A percentile compares a stretch with the other conserved stretches of the same genome.
These are phyloP conservation scores for Dione juno DNA, from an alignment of 2,888 invertebrate genomes.

Conservation along the genomic window DNA sequence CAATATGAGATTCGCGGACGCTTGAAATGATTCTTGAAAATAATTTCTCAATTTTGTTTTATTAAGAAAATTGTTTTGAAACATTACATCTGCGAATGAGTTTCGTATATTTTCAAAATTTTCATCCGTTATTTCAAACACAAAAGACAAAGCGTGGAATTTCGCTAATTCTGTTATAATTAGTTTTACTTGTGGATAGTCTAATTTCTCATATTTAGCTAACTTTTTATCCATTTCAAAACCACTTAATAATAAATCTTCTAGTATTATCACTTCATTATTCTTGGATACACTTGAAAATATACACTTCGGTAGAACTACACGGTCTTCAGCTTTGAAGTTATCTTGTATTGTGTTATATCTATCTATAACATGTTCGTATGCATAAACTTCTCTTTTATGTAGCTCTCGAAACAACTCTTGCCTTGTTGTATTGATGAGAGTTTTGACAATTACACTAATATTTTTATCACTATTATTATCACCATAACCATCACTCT, in stretches of 20 bases:
- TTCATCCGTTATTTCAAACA: slow-evolving; percentile 56
- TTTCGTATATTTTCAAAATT: slow-evolving; percentile 52
- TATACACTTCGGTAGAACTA: slow-evolving; percentile 63
- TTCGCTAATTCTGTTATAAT: slow-evolving; percentile 67
- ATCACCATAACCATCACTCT: slow-evolving; percentile 50
- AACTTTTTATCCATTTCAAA: slow-evolving; percentile 60
- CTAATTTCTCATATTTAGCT: slow-evolving; percentile 56
- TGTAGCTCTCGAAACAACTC: slow-evolving; percentile 71
- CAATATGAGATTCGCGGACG: slow-evolving; percentile 59
- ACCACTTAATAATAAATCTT: slow-evolving; percentile 63
- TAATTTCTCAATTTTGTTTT: slow-evolving; percentile 67
- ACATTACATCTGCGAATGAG: slow-evolving; percentile 65
- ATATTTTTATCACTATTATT: slow-evolving; percentile 51
- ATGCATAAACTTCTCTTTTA: slow-evolving; percentile 67
- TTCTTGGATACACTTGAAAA: slow-evolving; percentile 56
- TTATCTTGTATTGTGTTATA: slow-evolving; percentile 59
- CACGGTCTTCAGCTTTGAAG: slow-evolving; percentile 52
- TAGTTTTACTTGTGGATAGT: slow-evolving; percentile 55
- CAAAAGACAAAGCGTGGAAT: slow-evolving; percentile 69
- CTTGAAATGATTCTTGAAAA: slow-evolving; percentile 66
- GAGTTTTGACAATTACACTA: slow-evolving; percentile 71
- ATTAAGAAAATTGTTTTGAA: slow-evolving; percentile 63
- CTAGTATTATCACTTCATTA: slow-evolving; percentile 69
- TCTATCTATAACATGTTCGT: slow-evolving; percentile 59
- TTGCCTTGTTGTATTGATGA: slow-evolving; percentile 68